A percentile compares a stretch with the other conserved stretches of the same genome.
These are phyloP conservation scores for Cyanoliseus patagonus DNA, from an alignment of 2,113 vertebrate species.

Conservation along the genomic window DNA sequence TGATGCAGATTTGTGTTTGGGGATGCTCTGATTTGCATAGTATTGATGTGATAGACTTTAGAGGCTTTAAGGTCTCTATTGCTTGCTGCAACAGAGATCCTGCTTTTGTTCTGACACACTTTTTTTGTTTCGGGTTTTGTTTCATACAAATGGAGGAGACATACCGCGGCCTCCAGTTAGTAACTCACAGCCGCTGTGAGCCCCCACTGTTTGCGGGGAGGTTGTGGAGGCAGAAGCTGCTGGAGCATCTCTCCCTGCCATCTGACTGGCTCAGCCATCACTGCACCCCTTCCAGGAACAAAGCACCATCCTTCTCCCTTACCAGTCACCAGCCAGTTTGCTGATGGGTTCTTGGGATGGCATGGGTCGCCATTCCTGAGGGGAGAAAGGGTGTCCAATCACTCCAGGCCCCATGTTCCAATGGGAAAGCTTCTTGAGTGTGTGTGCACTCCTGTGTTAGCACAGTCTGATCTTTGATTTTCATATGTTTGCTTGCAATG, in stretches of 20 bases:
- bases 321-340: not conserved
- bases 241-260: not conserved
- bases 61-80: not conserved
- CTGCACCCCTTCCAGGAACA: not conserved
- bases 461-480: not conserved
- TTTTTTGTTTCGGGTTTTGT: not conserved
- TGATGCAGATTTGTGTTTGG: constrained; percentile 29
- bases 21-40: constrained; percentile 38
- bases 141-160: not conserved
- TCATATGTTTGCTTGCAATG: not conserved
- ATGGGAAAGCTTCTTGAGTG: not conserved
- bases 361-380: not conserved
- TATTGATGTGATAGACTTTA: not conserved
- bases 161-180: not conserved
- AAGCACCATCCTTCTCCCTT: not conserved
- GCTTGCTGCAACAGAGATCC: not conserved
- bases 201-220: not conserved
- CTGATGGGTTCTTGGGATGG: not conserved
- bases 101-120: fast-evolving
- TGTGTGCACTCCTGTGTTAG: not conserved
- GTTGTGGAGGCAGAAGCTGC: not conserved
- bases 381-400: not conserved
- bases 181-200: not conserved
- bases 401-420: fast-evolving
- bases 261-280: fast-evolving